phyloP scores from a whole-genome alignment of 2,797 vertebrate species.

The Adrianichthys oophorus region DNA sequence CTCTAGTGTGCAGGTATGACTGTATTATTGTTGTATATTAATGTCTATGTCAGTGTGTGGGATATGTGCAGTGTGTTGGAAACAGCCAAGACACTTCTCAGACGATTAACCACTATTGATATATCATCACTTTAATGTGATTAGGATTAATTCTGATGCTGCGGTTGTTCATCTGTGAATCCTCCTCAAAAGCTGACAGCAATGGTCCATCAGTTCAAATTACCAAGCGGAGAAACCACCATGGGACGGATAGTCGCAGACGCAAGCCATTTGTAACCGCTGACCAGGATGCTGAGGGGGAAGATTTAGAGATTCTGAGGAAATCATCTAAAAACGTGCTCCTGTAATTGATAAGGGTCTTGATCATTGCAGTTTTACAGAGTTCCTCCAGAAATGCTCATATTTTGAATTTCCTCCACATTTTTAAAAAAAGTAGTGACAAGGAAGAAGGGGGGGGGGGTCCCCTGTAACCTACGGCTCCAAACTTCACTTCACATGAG shows the following conservation, averaged over 20 bases:
- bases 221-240: conserved; percentile 20
- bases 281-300: conserved; percentile 32
- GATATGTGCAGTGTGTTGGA: neutral
- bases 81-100: conserved; percentile 30
- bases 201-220: conserved; percentile 40
- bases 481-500: conserved; percentile 21
- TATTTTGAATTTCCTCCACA: neutral
- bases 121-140: conserved; percentile 48
- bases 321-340: neutral
- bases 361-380: neutral
- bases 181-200: conserved; percentile 20
- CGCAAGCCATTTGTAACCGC: conserved; percentile 24
- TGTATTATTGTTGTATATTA: neutral
- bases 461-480: conserved; percentile 17
- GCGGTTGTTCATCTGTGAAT: conserved; percentile 46
- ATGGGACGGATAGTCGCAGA: conserved; percentile 31
- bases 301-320: neutral
- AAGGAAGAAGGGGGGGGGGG: conserved; percentile 26
- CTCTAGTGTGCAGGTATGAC: conserved; percentile 1
- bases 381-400: neutral
- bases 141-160: conserved; percentile 56
- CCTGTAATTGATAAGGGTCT: too few relatives aligned
- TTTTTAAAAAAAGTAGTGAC: neutral
- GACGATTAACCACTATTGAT: conserved; percentile 54
- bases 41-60: neutral